Base-by-base conservation (phyloP, 2,888 invertebrate species). In the Leptothorax acervorum region DNA sequence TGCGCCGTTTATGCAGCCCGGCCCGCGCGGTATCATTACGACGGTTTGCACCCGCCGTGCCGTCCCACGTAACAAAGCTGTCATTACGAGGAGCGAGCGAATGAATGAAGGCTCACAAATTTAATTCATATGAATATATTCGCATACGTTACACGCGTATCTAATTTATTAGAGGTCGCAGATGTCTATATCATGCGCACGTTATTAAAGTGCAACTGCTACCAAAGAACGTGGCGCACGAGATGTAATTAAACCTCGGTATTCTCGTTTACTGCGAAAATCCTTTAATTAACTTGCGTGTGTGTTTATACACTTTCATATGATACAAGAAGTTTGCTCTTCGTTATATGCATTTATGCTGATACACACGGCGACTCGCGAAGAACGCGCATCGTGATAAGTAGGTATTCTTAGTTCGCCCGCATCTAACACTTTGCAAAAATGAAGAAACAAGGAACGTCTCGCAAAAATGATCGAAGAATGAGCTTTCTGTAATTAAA, bases 321-420 rank as follows among this genome's bases (percentile, higher is more conserved):
- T 70, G 84, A 88, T 66, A 66, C 45, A 28, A 66, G 48, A 42
- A 79, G 18, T n/a, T 74, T 53, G 70, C 55, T 42, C 85, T 8
- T 48, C 83, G 84, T 84, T 86, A 79, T 78, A 65, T 68, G 66
- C 82, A 76, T 79, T 84, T 83, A 60, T 74, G 71, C 57, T 11
- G 63, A 73, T 65, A 82, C 86, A 68, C 70, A 71, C 63, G 82
- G 18, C 83, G 82, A 87, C 83, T 85, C n/a, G 11, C 23, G 74
- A 79, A 78, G 75, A 84, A 79, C n/a, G 63, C 78, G 71, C 39
- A 78, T 66, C 15, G 11, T 9, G 42, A 74, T 23, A 23, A 35
- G 87, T 45, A n/a, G 82, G 84, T 89, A 76, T 86, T 87, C 82
- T 87, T 87, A 87, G 78, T 45, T 8, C 39, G 23, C 8, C 23